Percentiles rank a stretch among this genome's conserved stretches.
Evolutionary conservation across 1,140 invertebrate species (phyloP).

Genomic region (Aradophagus sp.): DNA sequence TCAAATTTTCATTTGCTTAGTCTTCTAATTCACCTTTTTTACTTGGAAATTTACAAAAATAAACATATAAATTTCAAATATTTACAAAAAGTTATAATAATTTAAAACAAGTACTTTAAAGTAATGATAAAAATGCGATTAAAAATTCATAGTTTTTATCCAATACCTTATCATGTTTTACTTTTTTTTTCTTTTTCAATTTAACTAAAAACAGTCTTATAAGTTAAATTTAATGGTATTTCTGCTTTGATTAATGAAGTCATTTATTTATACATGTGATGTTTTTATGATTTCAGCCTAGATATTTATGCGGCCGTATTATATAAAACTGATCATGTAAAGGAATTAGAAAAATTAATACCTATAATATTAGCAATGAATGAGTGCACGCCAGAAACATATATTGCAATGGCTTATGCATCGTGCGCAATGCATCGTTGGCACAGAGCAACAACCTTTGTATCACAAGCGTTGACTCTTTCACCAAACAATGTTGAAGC

Average conservation of each 20-base stretch:
- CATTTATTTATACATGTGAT: too few species aligned
- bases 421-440: slow-evolving; percentile 75
- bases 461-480: slow-evolving; percentile 76
- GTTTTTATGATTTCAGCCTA: slow-evolving; percentile 64
- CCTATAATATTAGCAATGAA: slow-evolving; percentile 66
- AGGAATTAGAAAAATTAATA: slow-evolving; percentile 74
- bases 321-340: slow-evolving; percentile 70
- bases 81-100: too few species aligned
- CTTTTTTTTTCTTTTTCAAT: neutral
- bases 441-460: slow-evolving; percentile 78
- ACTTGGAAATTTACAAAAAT: too few species aligned
- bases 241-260: too few species aligned
- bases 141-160: too few species aligned
- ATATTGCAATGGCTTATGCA: slow-evolving; percentile 80
- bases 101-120: too few species aligned
- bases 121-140: too few species aligned
- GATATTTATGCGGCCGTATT: slow-evolving; percentile 75
- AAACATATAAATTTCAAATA: too few species aligned
- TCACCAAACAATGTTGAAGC: slow-evolving; percentile 80
- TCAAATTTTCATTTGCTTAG: too few species aligned
- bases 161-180: too few species aligned
- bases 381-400: slow-evolving; percentile 77
- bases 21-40: too few species aligned
- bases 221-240: too few species aligned
- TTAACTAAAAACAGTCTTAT: neutral